Base-by-base conservation (phyloP, 1,140 invertebrate species). In the Laupala kohalensis region DNA sequence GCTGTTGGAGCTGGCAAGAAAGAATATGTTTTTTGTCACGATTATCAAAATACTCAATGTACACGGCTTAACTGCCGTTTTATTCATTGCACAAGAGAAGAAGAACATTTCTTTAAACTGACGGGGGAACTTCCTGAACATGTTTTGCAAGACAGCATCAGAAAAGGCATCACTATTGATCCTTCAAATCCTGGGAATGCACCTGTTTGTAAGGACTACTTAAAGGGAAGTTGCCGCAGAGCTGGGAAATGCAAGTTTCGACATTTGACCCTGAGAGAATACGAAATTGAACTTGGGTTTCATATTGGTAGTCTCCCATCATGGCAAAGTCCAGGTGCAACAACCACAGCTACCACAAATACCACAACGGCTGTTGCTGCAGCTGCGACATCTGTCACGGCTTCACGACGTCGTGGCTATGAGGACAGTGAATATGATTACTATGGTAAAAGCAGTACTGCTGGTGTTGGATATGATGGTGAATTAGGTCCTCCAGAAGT, bases 31-130 rank as follows among this genome's bases (percentile, higher is more conserved):
- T 93, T 94, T 78, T 94, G 92, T 77, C 91, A 93, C 77, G 92
- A 94, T 78, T 93, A 85, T 80, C 92, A 93, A 79, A 93, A 93
- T 78, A 87, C 85, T 15, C 84, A 85, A 70, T 90, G 89, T 76
- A 82, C 84, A n/a, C 83, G 89, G 76, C 80, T 83, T 0, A 86
- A 86, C 64, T 89, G 87, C 75, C 87, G 89, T 76, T 94, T 93
- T 78, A 83, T 93, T 29, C 92, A 94, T 78, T 91, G 90, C 76
- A 87, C 89, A 0, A 80, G 87, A 30, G 89, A 89, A 75, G 91
- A 93, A 75, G 91, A 92, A 77, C 88, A 92, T 67, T 86, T 88
- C 76, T 93, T 90, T 77, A 84, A 88, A 70, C 79, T 81, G 6
- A 89, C 85, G 2, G 90, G 90, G 0, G 85, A 88, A 75, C 79